A percentile compares a stretch with the other conserved stretches of the same genome.
phyloP scores from a whole-genome alignment of 2,113 vertebrate genomes.

The Hippocampus comes region DNA sequence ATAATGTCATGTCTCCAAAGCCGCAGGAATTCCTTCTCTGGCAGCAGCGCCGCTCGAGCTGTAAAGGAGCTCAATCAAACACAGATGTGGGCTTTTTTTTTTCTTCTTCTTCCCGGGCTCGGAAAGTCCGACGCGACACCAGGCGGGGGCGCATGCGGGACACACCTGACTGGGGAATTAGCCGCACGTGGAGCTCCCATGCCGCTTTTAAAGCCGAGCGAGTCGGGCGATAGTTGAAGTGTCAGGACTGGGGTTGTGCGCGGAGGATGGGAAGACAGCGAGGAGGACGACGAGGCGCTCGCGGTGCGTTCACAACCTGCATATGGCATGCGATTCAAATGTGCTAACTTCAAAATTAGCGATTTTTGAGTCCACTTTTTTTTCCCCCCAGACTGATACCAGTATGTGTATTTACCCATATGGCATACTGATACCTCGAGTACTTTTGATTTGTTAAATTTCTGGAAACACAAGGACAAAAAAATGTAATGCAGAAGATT shows the following conservation, averaged over 20 bases:
- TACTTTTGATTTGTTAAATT: too few relatives aligned
- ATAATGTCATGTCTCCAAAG: conserved; percentile 83
- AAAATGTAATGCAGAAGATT: too few relatives aligned
- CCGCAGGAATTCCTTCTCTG: conserved; percentile 87
- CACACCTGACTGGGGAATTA: conserved; percentile 63
- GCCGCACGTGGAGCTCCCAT: conserved; percentile 49
- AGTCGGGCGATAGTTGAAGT: neutral
- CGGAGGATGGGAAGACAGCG: neutral
- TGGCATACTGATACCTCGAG: too few relatives aligned
- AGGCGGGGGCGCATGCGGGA: conserved; percentile 24
- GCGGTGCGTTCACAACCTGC: too few relatives aligned
- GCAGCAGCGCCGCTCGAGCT: conserved; percentile 73
- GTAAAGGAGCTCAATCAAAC: conserved; percentile 80
- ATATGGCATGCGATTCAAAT: too few relatives aligned
- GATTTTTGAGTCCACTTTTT: too few relatives aligned
- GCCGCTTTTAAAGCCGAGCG: conserved; percentile 1
- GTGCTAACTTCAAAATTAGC: too few relatives aligned
- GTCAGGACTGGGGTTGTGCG: neutral
- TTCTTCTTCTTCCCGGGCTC: conserved; percentile 8
- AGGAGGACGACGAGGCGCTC: neutral
- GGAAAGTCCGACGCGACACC: conserved; percentile 54
- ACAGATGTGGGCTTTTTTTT: conserved; percentile 79
- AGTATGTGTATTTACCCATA: too few relatives aligned
- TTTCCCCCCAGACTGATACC: too few relatives aligned
- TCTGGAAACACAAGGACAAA: too few relatives aligned